phyloP scores from a whole-genome alignment of 1,140 invertebrate species.

The Zaprionus inermis region DNA sequence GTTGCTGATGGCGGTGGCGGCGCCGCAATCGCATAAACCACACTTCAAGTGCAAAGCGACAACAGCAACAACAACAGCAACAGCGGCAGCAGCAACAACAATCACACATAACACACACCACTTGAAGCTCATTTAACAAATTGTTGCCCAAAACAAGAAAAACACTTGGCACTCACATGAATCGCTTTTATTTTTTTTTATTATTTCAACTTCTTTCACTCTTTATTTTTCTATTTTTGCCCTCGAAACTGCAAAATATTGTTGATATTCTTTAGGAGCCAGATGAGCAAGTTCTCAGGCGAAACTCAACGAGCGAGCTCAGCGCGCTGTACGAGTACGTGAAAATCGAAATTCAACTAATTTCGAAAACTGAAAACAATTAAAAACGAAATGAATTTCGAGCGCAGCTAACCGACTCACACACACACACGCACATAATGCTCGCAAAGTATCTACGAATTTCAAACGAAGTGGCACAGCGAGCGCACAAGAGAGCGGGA shows the following conservation, averaged over 20 bases:
- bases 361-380: conserved; percentile 79
- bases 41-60: conserved; percentile 6
- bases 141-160: conserved; percentile 22
- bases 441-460: conserved; percentile 66
- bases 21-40: conserved; percentile 12
- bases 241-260: not conserved
- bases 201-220: not conserved
- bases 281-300: conserved; percentile 18
- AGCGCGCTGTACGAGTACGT: conserved; percentile 65
- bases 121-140: conserved; percentile 40
- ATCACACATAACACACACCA: conserved; percentile 15
- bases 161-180: conserved; percentile 36
- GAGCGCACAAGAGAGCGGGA: conserved; percentile 7
- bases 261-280: not conserved
- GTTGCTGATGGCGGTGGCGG: conserved; percentile 1
- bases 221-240: not conserved
- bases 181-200: conserved; percentile 9
- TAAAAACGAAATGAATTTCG: conserved; percentile 76
- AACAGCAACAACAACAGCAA: conserved; percentile 13
- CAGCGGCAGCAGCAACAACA: conserved; percentile 7
- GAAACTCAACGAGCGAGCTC: conserved; percentile 29
- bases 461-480: conserved; percentile 55
- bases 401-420: conserved; percentile 36
- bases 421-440: conserved; percentile 22
- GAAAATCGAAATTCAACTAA: conserved; percentile 79